Conservation (phyloP, 2,888 invertebrate genomes). For the Alloscopus bannaensis region DNA sequence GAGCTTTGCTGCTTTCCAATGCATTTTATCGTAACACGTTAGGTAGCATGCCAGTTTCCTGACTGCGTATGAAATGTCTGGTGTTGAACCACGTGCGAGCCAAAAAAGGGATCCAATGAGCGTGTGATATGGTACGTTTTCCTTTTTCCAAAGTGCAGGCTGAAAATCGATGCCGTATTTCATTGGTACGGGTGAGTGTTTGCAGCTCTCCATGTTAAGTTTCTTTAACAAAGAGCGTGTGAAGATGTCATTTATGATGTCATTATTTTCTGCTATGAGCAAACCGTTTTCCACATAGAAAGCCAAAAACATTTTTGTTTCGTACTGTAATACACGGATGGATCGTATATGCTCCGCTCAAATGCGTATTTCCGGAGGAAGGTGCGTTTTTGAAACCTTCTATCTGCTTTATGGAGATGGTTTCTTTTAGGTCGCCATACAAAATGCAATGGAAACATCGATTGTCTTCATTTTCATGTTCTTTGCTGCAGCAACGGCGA, state of each 20-base stretch:
- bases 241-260: too few species aligned
- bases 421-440: background rate
- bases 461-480: background rate
- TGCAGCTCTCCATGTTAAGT: constrained; percentile 54
- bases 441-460: background rate
- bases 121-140: constrained; percentile 42
- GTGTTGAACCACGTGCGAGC: constrained; percentile 64
- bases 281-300: background rate
- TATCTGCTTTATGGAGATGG: background rate
- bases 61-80: constrained; percentile 70
- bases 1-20: constrained; percentile 66
- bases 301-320: background rate
- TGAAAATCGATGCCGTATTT: constrained; percentile 7
- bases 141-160: background rate
- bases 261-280: background rate
- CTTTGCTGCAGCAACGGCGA: background rate
- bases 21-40: constrained; percentile 58
- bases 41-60: constrained; percentile 67
- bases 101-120: constrained; percentile 70
- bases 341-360: background rate
- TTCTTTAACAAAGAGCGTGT: constrained; percentile 29
- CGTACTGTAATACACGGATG: background rate
- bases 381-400: background rate
- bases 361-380: background rate
- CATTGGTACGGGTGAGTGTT: constrained; percentile 39